Percentiles rank a stretch among this genome's conserved stretches.
These are phyloP conservation scores for Siderastrea siderea DNA, from an alignment of 92 coral and sea anemone species.

Conservation along the genomic window DNA sequence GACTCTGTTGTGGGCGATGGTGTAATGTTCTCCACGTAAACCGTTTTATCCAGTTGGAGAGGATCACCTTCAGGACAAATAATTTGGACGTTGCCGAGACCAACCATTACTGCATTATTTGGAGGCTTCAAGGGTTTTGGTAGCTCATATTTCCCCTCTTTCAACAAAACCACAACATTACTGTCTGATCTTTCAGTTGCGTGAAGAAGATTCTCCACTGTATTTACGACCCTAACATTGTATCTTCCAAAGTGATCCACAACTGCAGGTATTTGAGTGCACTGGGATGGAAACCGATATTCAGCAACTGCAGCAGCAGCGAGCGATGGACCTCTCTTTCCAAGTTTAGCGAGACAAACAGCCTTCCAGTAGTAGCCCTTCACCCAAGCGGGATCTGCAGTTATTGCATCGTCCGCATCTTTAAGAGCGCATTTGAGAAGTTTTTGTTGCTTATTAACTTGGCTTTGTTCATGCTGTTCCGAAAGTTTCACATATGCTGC, in stretches of 20 bases:
- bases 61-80: background rate
- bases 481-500: slow-evolving; percentile 12
- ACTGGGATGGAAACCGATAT: slow-evolving; percentile 4
- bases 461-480: background rate
- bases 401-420: background rate
- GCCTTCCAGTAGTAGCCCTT: slow-evolving; percentile 38
- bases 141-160: slow-evolving; percentile 12
- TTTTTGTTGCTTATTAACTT: no score
- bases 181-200: background rate
- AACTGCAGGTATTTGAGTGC: slow-evolving; percentile 3
- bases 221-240: background rate
- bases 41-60: background rate
- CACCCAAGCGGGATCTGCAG: slow-evolving; percentile 23
- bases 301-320: slow-evolving; percentile 27
- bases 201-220: background rate
- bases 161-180: slow-evolving; percentile 2
- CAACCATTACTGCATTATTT: slow-evolving; percentile 8
- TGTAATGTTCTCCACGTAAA: slow-evolving; percentile 25
- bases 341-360: slow-evolving; percentile 29
- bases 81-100: slow-evolving; percentile 13
- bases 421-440: background rate
- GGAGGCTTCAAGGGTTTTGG: background rate
- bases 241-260: slow-evolving; percentile 11
- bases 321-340: slow-evolving; percentile 13
- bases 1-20: background rate